phyloP scores from a whole-genome alignment of 2,113 vertebrate genomes.

The Canis aureus region DNA sequence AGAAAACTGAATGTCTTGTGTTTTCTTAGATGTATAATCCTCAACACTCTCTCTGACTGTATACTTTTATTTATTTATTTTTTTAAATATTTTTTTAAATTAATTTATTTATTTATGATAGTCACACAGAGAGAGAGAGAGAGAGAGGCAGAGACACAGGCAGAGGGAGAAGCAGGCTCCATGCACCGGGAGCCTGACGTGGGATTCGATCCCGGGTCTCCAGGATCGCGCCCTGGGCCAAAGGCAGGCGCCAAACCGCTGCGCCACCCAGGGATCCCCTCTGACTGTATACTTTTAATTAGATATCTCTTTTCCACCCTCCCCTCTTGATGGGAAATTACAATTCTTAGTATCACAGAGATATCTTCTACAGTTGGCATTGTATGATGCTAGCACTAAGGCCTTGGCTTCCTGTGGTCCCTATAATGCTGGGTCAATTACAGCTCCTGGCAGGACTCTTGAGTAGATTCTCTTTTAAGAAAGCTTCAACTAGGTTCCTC shows the following conservation, averaged over 20 bases:
- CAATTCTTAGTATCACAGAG: neutral
- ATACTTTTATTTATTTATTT: neutral
- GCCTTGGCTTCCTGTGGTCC: rapidly evolving
- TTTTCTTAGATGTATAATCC: neutral
- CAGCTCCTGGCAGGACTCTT: neutral
- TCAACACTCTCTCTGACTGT: neutral
- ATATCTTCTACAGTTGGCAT: rapidly evolving
- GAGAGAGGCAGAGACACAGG: too few species aligned
- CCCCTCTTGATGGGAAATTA: neutral
- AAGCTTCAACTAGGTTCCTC: neutral
- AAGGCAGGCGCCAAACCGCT: too few species aligned
- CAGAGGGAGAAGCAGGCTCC: too few species aligned
- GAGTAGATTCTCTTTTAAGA: neutral
- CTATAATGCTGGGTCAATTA: neutral
- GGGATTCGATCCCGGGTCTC: too few species aligned
- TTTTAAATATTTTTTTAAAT: too few species aligned
- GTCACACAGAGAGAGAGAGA: too few species aligned
- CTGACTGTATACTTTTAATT: neutral
- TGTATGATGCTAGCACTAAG: neutral
- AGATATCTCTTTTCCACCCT: rapidly evolving
- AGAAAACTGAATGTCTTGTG: neutral
- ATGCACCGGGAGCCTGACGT: too few species aligned
- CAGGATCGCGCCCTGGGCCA: too few species aligned
- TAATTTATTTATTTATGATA: too few species aligned
- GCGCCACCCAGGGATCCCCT: too few species aligned